Percentiles rank a stretch among this genome's conserved stretches.
These are phyloP conservation scores for Drosophila jambulina DNA, from an alignment of 1,140 invertebrate species.

Conservation along the genomic window DNA sequence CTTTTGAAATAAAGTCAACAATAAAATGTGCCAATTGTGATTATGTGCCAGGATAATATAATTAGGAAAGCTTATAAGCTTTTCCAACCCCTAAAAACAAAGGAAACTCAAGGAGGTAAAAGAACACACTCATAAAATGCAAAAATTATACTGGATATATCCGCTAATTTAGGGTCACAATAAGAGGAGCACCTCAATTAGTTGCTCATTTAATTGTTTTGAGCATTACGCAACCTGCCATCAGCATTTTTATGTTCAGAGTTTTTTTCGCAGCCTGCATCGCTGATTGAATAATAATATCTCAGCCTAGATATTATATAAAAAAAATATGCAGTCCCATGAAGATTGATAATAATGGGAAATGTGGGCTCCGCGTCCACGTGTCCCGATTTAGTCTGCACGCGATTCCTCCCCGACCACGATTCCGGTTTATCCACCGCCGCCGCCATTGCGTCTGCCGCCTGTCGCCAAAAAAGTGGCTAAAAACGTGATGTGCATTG, in stretches of 20 bases:
- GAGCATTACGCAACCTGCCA: slow-evolving; percentile 3
- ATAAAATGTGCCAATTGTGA: slow-evolving; percentile 73
- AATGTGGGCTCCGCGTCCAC: slow-evolving; percentile 44
- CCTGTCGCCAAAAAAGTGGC: slow-evolving; percentile 74
- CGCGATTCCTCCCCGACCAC: slow-evolving; percentile 33
- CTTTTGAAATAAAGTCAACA: slow-evolving; percentile 72
- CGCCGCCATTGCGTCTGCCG: slow-evolving; percentile 52
- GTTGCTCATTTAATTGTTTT: slow-evolving; percentile 48
- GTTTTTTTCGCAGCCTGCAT: slow-evolving; percentile 18
- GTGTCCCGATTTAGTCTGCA: slow-evolving; percentile 71
- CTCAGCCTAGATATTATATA: slow-evolving; percentile 19
- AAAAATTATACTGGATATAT: slow-evolving; percentile 45
- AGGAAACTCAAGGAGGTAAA: slow-evolving; percentile 4
- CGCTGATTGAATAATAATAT: slow-evolving; percentile 69
- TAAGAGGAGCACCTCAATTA: slow-evolving; percentile 32
- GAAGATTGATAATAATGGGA: slow-evolving; percentile 16
- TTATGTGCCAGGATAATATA: slow-evolving; percentile 68
- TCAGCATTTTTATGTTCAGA: neutral
- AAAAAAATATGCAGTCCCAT: slow-evolving; percentile 42
- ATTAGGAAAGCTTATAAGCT: slow-evolving; percentile 52
- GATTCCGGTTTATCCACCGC: slow-evolving; percentile 6
- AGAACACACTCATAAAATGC: slow-evolving; percentile 27
- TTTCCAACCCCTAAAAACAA: neutral
- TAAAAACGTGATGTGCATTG: slow-evolving; percentile 72
- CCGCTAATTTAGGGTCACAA: slow-evolving; percentile 10